phyloP scores from a whole-genome alignment of 2,888 invertebrate genomes.

The Drosophila mimica region DNA sequence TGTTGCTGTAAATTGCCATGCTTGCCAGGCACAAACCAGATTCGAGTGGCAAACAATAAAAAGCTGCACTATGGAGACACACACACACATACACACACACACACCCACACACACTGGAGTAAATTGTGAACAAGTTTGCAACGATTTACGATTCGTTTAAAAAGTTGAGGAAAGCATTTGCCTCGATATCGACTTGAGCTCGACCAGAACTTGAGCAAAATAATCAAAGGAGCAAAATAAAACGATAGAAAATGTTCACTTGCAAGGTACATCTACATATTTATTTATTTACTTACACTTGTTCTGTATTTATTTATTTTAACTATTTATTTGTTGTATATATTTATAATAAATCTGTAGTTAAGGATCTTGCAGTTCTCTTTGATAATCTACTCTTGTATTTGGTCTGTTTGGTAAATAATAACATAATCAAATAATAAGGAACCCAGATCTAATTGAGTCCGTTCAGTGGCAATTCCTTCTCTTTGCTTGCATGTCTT shows the following conservation, averaged over 20 bases:
- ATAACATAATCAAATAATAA: neutral
- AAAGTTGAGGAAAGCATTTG: constrained; percentile 31
- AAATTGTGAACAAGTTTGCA: constrained; percentile 38
- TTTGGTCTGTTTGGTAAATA: neutral
- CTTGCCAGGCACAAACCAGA: constrained; percentile 36
- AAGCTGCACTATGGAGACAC: constrained; percentile 33
- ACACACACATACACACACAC: constrained; percentile 19
- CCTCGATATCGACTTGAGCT: constrained; percentile 6
- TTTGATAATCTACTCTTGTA: neutral
- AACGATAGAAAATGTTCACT: neutral
- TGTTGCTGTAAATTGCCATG: constrained; percentile 65
- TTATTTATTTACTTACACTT: neutral
- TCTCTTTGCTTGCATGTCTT: neutral
- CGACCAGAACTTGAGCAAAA: neutral
- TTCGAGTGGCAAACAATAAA: constrained; percentile 50
- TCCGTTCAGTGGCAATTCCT: neutral
- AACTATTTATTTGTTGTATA: neutral
- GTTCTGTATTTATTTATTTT: neutral
- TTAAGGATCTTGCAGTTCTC: neutral
- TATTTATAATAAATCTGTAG: neutral
- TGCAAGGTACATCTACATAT: neutral
- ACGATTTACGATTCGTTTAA: constrained; percentile 60
- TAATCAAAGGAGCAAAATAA: neutral
- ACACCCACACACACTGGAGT: constrained; percentile 14
- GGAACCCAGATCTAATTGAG: neutral